phyloP scores from a whole-genome alignment of 2,888 invertebrate genomes.

The Seladonia tumulorum region DNA sequence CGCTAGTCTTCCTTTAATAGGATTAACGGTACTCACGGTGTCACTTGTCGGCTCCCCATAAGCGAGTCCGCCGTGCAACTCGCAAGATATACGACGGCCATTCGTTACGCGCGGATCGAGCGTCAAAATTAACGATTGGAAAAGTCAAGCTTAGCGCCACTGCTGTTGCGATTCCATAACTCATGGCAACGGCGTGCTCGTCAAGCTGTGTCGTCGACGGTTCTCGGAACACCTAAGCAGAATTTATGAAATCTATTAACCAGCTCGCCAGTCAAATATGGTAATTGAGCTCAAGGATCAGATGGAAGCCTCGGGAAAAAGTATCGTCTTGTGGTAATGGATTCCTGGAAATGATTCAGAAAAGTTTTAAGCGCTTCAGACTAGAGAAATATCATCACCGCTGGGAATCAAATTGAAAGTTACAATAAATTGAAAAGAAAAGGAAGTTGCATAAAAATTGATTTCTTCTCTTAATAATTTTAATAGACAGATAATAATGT shows the following conservation, averaged over 20 bases:
- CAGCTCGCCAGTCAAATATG: background rate
- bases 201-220: conserved; percentile 30
- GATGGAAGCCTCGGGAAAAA: background rate
- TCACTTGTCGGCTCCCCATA: conserved; percentile 66
- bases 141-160: conserved; percentile 62
- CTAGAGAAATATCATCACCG: too few relatives aligned
- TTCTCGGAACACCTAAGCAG: background rate
- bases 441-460: too few relatives aligned
- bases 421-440: too few relatives aligned
- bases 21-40: conserved; percentile 70
- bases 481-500: too few relatives aligned
- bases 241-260: conserved; percentile 6
- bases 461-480: too few relatives aligned
- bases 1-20: conserved; percentile 70
- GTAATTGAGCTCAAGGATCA: background rate
- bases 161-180: conserved; percentile 62
- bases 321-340: background rate
- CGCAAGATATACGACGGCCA: conserved; percentile 67
- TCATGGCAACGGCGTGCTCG: conserved; percentile 42
- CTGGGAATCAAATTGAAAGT: too few relatives aligned
- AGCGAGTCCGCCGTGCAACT: conserved; percentile 40
- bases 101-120: conserved; percentile 61
- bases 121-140: conserved; percentile 70
- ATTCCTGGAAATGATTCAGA: background rate
- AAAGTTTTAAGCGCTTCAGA: background rate